Conservation (phyloP, 2,113 vertebrate species). For the Lampris megalopsis region DNA sequence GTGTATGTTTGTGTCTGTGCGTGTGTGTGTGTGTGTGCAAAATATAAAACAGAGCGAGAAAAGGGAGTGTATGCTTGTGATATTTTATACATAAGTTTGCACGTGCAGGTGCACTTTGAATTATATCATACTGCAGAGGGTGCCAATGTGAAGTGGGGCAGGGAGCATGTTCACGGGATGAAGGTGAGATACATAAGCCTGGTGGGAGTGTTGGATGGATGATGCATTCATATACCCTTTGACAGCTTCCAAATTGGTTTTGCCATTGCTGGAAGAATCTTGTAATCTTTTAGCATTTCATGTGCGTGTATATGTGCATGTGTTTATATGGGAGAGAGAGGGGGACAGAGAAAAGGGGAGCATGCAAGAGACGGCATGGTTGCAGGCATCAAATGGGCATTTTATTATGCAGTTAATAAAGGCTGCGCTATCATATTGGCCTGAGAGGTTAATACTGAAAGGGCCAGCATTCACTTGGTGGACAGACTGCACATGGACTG, state of each 20-base stretch:
- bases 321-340: background rate
- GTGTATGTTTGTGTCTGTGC: background rate
- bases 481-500: background rate
- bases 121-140: background rate
- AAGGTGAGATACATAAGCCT: constrained; percentile 36
- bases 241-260: constrained; percentile 41
- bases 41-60: too few relatives aligned
- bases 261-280: constrained; percentile 1
- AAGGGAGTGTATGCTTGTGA: too few relatives aligned
- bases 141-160: background rate
- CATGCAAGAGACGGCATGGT: background rate
- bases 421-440: background rate
- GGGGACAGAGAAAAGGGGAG: background rate
- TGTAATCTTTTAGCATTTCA: constrained; percentile 1
- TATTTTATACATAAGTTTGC: too few relatives aligned
- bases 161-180: constrained; percentile 1
- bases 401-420: constrained; percentile 25
- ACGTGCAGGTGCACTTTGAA: constrained; percentile 4
- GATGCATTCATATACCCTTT: constrained; percentile 32
- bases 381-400: constrained; percentile 15
- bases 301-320: background rate
- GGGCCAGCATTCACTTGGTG: background rate
- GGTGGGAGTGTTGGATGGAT: constrained; percentile 9
- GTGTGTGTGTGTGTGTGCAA: background rate
- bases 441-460: background rate